Evolutionary conservation across 2,797 vertebrate genomes (phyloP).

Genomic region (Limnodromus scolopaceus): DNA sequence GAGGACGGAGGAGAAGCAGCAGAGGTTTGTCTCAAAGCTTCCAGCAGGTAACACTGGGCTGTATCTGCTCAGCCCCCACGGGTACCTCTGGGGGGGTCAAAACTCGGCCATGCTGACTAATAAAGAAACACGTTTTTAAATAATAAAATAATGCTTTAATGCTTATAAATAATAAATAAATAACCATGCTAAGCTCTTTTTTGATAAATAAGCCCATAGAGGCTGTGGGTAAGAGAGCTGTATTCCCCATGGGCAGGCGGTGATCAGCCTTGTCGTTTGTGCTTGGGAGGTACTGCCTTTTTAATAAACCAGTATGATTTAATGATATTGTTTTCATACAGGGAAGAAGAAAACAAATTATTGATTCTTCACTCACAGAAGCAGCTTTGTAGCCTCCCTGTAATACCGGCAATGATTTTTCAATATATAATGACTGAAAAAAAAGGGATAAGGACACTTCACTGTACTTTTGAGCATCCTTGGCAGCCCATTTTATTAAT

Average conservation of each 20-base stretch:
- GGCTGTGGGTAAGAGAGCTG: background rate
- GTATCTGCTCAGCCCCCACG: accelerated
- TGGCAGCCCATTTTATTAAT: accelerated
- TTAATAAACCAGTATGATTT: conserved; percentile 30
- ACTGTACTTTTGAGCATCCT: background rate
- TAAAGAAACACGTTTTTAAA: background rate
- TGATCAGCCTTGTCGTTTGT: background rate
- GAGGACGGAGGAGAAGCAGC: background rate
- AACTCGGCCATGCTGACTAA: background rate
- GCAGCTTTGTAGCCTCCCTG: background rate
- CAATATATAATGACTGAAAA: background rate
- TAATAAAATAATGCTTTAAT: background rate
- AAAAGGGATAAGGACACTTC: background rate
- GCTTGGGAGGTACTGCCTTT: background rate
- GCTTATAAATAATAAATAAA: background rate
- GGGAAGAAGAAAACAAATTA: conserved; percentile 12
- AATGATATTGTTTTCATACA: conserved; percentile 5
- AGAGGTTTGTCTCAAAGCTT: background rate
- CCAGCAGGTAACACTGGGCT: accelerated
- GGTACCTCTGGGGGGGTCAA: background rate
- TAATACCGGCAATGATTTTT: conserved; percentile 7
- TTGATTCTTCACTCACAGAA: background rate
- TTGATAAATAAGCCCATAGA: background rate
- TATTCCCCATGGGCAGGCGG: background rate
- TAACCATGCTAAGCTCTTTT: background rate